Evolutionary conservation across 1,140 invertebrate genomes (phyloP).

Genomic region (Drosophila subpulchrella): DNA sequence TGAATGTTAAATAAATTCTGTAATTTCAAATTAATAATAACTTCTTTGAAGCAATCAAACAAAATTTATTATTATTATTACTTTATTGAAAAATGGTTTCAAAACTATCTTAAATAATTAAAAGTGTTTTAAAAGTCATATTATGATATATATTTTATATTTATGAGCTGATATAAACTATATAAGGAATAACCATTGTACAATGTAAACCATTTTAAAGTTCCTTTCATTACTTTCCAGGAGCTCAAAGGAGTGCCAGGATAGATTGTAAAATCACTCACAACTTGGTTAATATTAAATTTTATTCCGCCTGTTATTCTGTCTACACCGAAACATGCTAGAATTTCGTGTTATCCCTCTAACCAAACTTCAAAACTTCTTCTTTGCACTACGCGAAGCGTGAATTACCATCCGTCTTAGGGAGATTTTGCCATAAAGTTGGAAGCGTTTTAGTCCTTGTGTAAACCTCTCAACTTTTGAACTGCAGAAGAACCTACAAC

Average conservation of each 20-base stretch:
- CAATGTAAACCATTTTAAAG: not conserved
- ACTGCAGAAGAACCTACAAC: constrained; percentile 12
- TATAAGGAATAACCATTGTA: too few species aligned
- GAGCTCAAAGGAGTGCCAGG: not conserved
- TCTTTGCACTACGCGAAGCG: constrained; percentile 24
- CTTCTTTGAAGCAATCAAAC: too few species aligned
- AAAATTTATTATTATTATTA: too few species aligned
- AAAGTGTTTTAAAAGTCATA: too few species aligned
- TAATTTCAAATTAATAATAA: too few species aligned
- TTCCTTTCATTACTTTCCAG: not conserved
- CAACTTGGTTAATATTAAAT: not conserved
- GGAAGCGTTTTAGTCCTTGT: constrained; percentile 19
- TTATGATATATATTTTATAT: too few species aligned
- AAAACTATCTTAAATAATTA: too few species aligned
- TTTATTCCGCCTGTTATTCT: not conserved
- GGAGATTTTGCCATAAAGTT: constrained; percentile 21
- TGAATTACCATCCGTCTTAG: constrained; percentile 22
- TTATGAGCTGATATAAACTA: too few species aligned
- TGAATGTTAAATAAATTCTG: too few species aligned
- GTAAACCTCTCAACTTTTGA: constrained; percentile 16
- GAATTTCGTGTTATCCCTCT: constrained; percentile 9
- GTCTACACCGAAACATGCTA: not conserved
- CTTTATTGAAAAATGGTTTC: too few species aligned
- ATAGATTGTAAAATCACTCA: not conserved
- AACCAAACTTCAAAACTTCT: constrained; percentile 14